These are phyloP conservation scores for Anarsia innoxiella DNA, from an alignment of 2,888 invertebrate species.

Conservation along the genomic window DNA sequence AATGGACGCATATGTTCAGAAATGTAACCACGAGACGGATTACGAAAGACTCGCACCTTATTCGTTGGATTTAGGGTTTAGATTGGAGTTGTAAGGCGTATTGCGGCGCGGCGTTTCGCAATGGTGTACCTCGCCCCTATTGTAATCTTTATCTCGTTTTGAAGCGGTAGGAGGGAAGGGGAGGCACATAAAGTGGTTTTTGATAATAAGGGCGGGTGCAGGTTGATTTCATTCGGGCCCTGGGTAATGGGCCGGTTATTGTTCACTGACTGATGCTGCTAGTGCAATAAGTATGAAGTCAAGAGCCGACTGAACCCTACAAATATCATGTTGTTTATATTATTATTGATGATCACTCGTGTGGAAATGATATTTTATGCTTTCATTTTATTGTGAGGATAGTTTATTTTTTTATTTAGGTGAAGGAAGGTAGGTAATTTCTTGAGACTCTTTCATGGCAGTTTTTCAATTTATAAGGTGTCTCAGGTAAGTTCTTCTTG, in stretches of 20 bases:
- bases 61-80: constrained; percentile 20
- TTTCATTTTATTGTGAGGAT: no score
- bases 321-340: no score
- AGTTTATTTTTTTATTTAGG: neutral
- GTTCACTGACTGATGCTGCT: constrained; percentile 8
- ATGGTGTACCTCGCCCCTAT: neutral
- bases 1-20: constrained; percentile 33
- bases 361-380: no score
- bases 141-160: constrained; percentile 5
- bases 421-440: neutral
- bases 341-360: no score
- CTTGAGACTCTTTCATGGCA: no score
- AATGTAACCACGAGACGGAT: constrained; percentile 21
- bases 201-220: constrained; percentile 11
- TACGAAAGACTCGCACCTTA: constrained; percentile 20
- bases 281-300: constrained; percentile 8
- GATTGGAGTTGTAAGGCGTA: neutral
- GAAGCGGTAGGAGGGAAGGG: neutral
- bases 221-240: constrained; percentile 2
- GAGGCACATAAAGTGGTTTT: constrained; percentile 9
- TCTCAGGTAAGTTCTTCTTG: no score
- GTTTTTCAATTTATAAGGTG: no score
- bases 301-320: no score
- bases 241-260: constrained; percentile 11
- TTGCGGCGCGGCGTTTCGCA: neutral